Percentiles rank a stretch among this genome's conserved stretches.
Evolutionary conservation across 37 sponge, comb jelly and placozoan genomes (phyloP).

Genomic region (Eunapius fragilis): DNA sequence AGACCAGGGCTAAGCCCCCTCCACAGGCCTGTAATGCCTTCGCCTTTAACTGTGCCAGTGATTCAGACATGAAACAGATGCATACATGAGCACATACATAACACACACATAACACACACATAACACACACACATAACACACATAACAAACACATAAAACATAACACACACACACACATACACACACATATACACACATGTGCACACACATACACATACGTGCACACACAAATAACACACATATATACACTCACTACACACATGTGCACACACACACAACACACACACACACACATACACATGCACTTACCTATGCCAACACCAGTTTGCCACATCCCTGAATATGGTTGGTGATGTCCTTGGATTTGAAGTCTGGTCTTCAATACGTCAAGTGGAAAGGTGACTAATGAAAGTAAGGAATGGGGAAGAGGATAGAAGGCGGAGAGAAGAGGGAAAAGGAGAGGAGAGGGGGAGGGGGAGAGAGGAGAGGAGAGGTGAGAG

Average conservation of each 20-base stretch:
- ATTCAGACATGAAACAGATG: too few relatives aligned
- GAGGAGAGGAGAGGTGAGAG: background rate
- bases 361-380: slow-evolving; percentile 87
- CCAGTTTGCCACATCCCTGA: slow-evolving; percentile 73
- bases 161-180: background rate
- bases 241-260: background rate
- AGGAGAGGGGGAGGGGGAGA: background rate
- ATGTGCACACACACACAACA: background rate
- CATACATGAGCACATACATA: background rate
- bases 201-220: slow-evolving; percentile 13
- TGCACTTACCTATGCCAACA: slow-evolving; percentile 52
- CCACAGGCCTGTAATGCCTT: slow-evolving; percentile 82
- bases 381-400: slow-evolving; percentile 89
- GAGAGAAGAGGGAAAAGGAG: background rate
- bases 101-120: background rate
- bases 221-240: background rate
- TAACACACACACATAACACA: slow-evolving; percentile 10
- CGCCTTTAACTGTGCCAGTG: slow-evolving; percentile 72
- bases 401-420: slow-evolving; percentile 31
- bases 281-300: slow-evolving; percentile 1
- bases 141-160: background rate
- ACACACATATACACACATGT: background rate
- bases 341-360: slow-evolving; percentile 53
- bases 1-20: slow-evolving; percentile 78
- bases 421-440: background rate